These are phyloP conservation scores for Penaeus chinensis DNA, from an alignment of 1,140 invertebrate genomes.

Conservation along the genomic window DNA sequence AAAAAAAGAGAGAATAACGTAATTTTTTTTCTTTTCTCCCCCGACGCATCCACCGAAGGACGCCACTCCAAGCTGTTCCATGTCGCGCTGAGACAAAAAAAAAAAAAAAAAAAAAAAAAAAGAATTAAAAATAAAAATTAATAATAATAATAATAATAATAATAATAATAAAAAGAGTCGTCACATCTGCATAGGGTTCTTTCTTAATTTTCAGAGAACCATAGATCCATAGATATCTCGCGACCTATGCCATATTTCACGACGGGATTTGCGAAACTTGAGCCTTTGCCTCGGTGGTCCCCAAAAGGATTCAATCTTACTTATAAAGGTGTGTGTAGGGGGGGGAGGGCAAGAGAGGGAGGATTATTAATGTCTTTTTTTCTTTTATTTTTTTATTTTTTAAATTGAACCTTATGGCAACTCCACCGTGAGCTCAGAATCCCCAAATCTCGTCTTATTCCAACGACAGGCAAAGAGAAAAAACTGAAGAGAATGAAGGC, in stretches of 20 bases:
- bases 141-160: too few relatives aligned
- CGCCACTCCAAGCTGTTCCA: too few relatives aligned
- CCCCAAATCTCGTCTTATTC: slow-evolving; percentile 43
- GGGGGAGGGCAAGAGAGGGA: too few relatives aligned
- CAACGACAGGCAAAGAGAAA: slow-evolving; percentile 53
- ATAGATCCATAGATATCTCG: slow-evolving; percentile 28
- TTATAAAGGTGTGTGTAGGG: not conserved
- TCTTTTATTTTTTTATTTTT: not conserved
- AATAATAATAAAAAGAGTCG: too few relatives aligned
- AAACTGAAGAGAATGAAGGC: slow-evolving; percentile 59
- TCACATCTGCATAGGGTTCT: not conserved
- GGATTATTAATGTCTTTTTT: too few relatives aligned
- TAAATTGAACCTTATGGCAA: slow-evolving; percentile 45
- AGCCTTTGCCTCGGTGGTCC: slow-evolving; percentile 33
- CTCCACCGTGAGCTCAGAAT: slow-evolving; percentile 49
- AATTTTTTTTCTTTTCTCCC: too few relatives aligned
- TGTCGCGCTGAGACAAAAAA: too few relatives aligned
- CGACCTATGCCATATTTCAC: slow-evolving; percentile 32
- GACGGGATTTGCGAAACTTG: slow-evolving; percentile 45
- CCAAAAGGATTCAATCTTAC: slow-evolving; percentile 23
- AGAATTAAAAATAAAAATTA: too few relatives aligned
- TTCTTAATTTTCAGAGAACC: slow-evolving; percentile 14
- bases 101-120: too few relatives aligned
- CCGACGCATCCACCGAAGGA: too few relatives aligned
- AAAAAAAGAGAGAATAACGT: too few relatives aligned